Evolutionary conservation across 2,888 invertebrate species (phyloP), one percentile per base, ranked within the genome.

Genomic region (Drosophila buzzatii): DNA sequence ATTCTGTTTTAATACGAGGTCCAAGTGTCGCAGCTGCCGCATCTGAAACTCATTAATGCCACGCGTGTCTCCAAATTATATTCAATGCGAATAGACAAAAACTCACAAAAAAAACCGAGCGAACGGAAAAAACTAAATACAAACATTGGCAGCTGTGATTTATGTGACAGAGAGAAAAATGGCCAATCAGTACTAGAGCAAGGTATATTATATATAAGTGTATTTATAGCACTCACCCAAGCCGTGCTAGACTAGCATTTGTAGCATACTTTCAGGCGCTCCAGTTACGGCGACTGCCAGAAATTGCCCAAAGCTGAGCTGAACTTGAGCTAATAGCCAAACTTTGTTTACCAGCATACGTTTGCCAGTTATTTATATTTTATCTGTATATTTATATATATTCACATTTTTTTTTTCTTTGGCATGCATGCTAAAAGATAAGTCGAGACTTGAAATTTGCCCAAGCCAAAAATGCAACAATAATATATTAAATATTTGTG

Each of bases 11-110:
- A 69, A 59, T 74, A 67, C 20, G 71, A 47, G 75, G 73, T 57
- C 68, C 68, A 56, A 80, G 87, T 81, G 90, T 77, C 86, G 76
- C 89, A 86, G 81, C 81, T 82, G 89, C 76, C 85, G 70, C 87
- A 79, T 88, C 69, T 64, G 62, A 63, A 90, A 70, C 81, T 81
- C 87, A 90, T 89, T 86, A 89, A 74, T 75, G 89, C 57, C 81
- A 76, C 71, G 62, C 67, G 59, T 59, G 42, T 44, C 60, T 56
- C 37, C 35, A 49, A 70, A 62, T 66, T 52, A 64, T 81, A 69
- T 60, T 53, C 57, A 53, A 66, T 42, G 23, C 18, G 18, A 35
- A 6, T 37, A 55, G 35, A 45, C 39, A 45, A 27, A 39, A 64
- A 51, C 18, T 51, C 12, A 55, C 47, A 55, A 62, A 66, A 67